A percentile compares a stretch with the other conserved stretches of the same genome.
phyloP scores from a whole-genome alignment of 92 coral and sea anemone species.

The Bergia puertoricense region DNA sequence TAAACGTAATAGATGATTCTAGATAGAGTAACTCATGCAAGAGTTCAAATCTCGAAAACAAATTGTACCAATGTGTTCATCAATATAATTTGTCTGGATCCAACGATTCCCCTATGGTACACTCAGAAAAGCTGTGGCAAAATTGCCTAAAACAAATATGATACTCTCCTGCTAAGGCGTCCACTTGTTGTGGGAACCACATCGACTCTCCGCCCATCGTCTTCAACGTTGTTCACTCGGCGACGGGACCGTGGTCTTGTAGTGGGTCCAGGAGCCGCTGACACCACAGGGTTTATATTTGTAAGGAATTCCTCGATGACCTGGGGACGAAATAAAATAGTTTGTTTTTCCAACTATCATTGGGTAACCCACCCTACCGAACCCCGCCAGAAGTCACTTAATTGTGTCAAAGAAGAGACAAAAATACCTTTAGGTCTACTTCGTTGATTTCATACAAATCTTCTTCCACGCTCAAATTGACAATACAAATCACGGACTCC shows the following conservation, averaged over 20 bases:
- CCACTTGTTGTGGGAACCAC: slow-evolving; percentile 31
- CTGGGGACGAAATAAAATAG: slow-evolving; percentile 4
- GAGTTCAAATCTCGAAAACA: neutral
- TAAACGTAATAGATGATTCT: too few relatives aligned
- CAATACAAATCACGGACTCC: slow-evolving; percentile 11
- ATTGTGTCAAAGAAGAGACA: neutral
- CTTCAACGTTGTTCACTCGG: slow-evolving; percentile 15
- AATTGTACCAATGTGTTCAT: slow-evolving; percentile 8
- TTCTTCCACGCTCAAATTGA: slow-evolving; percentile 1
- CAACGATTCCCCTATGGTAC: neutral
- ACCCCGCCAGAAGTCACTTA: neutral
- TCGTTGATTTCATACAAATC: slow-evolving; percentile 6
- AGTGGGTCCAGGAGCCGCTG: neutral
- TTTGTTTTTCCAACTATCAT: slow-evolving; percentile 7
- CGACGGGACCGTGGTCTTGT: slow-evolving; percentile 3
- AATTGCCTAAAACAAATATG: slow-evolving; percentile 5
- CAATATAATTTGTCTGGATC: neutral
- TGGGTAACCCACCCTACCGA: slow-evolving; percentile 2
- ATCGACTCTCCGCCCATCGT: slow-evolving; percentile 23
- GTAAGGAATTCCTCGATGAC: slow-evolving; percentile 12
- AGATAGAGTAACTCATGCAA: neutral
- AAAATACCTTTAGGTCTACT: neutral
- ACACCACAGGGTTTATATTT: slow-evolving; percentile 6
- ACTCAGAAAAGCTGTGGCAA: neutral
- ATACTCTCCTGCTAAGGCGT: slow-evolving; percentile 21